phyloP scores from a whole-genome alignment of 1,140 invertebrate genomes.

The Dinoponera quadriceps region DNA sequence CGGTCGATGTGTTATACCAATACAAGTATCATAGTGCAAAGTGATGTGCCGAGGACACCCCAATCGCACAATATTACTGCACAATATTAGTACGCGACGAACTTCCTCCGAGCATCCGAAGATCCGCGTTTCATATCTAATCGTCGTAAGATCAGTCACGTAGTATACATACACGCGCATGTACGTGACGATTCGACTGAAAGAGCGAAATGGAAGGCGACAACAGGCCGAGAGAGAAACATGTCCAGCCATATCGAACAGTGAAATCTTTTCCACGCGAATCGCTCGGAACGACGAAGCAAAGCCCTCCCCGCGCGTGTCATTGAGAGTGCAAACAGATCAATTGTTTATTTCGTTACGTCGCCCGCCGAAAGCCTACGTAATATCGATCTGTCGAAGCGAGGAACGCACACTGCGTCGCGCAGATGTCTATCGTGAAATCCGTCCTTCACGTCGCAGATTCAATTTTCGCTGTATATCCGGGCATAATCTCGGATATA shows the following conservation, averaged over 20 bases:
- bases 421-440: conserved; percentile 33
- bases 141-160: neutral
- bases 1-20: conserved; percentile 27
- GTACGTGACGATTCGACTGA: neutral
- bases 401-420: neutral
- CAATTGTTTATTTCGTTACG: neutral
- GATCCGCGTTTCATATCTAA: conserved; percentile 8
- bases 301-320: neutral
- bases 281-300: neutral
- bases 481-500: conserved; percentile 2
- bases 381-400: conserved; percentile 35
- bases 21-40: conserved; percentile 34
- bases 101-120: neutral
- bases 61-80: conserved; percentile 57
- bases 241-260: neutral
- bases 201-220: neutral
- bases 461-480: conserved; percentile 36
- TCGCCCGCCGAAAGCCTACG: conserved; percentile 3
- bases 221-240: neutral
- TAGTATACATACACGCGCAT: neutral
- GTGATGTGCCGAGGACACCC: conserved; percentile 50
- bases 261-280: neutral
- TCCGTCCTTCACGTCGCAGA: conserved; percentile 65
- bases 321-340: neutral
- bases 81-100: conserved; percentile 25